Evolutionary conservation across 2,113 vertebrate species (phyloP), one percentile per base, ranked within the genome.

Genomic region (Tragulus kanchil): DNA sequence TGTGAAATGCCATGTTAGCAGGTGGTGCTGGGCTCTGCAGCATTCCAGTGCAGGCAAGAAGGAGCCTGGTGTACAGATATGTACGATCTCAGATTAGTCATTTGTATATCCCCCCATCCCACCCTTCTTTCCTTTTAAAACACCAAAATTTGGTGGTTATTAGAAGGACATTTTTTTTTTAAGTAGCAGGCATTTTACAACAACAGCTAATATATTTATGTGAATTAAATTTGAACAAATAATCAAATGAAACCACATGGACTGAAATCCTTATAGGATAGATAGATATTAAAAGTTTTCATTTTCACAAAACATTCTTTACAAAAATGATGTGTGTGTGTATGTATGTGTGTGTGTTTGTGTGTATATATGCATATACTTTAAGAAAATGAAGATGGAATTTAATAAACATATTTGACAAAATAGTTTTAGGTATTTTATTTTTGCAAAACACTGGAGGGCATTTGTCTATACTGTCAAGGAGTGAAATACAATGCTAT

Each of bases 1-100:
- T 5, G 1, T 54, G 90, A 90, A 83, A 88, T 42, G 36, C 85
- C 71, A 8, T 81, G 71, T 21, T 36, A 97, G 79, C 97, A 94
- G 94, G 88, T 88, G 96, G 42, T n/a, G 73, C 4, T 5, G 81
- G 79, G 52, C 31, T 31, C 31, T 21, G 45, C 2, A 0, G 11
- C 93, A 75, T 96, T 96, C 90, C 84, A 50, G 62, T 15, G 62
- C 48, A 6, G 50, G 79, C 15, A n/a, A 86, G 19, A 61, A 73
- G 0, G 28, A 36, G 23, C 42, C 13, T 0, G 15, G 15, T 73
- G 84, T 36, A 36, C 36, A 36, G 36, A 36, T 36, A 36, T 36
- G 36, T 36, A 36, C 36, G 36, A 36, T 36, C 36, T 36, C 36
- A 36, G 36, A 36, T 36, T 36, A 36, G 36, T 36, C 36, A 36